Conservation (phyloP, 2,113 vertebrate species). For the Patagioenas fasciata region DNA sequence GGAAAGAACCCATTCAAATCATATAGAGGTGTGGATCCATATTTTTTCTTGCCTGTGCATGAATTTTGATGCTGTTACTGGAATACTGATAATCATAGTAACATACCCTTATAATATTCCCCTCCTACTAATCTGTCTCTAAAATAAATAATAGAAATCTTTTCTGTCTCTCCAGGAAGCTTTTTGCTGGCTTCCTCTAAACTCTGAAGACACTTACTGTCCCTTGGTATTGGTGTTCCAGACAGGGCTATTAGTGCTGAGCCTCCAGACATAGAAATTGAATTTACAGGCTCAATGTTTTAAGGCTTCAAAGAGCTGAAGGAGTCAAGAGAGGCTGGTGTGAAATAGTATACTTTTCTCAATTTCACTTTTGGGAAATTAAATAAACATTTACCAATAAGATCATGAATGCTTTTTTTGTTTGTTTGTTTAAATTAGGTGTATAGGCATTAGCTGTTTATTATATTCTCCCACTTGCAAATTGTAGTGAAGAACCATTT, state of each 20-base stretch:
- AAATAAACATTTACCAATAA: slow-evolving; percentile 46
- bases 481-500: neutral
- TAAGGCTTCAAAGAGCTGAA: neutral
- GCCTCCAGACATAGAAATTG: slow-evolving; percentile 34
- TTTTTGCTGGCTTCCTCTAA: slow-evolving; percentile 5
- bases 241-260: slow-evolving; percentile 46
- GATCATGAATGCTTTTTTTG: neutral
- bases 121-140: neutral
- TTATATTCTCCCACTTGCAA: slow-evolving; percentile 6
- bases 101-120: neutral
- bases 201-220: neutral
- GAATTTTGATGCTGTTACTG: neutral
- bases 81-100: neutral
- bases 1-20: neutral
- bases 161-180: neutral
- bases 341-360: neutral
- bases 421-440: neutral
- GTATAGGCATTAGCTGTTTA: slow-evolving; percentile 13
- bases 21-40: neutral
- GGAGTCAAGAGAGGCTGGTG: neutral
- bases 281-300: slow-evolving; percentile 9
- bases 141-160: neutral
- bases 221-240: slow-evolving; percentile 45
- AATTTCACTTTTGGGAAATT: slow-evolving; percentile 34
- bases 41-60: neutral